Conservation (phyloP, 2,888 invertebrate genomes). For the Dasypolia templi region DNA sequence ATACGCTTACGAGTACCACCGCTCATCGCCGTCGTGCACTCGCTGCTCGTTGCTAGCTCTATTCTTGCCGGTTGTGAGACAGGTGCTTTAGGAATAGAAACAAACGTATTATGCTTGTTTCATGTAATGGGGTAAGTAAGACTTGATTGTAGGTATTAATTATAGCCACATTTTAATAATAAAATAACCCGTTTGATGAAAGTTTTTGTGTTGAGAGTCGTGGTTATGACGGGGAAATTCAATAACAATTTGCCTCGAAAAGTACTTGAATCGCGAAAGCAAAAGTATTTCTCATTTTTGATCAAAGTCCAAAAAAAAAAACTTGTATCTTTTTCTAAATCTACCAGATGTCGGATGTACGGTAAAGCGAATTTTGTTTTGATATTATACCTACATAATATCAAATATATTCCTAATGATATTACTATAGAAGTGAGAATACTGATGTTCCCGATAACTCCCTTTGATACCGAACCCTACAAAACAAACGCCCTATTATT, state of each 20-base stretch:
- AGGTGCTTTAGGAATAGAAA: conserved; percentile 13
- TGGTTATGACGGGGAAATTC: neutral
- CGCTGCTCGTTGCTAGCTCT: neutral
- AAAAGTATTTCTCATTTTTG: neutral
- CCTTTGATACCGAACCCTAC: conserved; percentile 62
- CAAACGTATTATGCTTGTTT: conserved; percentile 24
- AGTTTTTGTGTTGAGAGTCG: neutral
- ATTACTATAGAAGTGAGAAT: conserved; percentile 38
- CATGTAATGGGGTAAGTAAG: conserved; percentile 3
- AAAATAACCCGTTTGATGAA: neutral
- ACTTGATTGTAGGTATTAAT: conserved; percentile 20
- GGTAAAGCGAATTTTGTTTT: neutral
- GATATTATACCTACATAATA: no score
- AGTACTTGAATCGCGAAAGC: neutral
- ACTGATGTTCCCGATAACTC: conserved; percentile 51
- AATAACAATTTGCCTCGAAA: neutral
- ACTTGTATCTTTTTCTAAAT: neutral
- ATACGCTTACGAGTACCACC: neutral
- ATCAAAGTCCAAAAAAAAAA: no score
- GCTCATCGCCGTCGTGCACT: neutral
- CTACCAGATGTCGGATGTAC: neutral
- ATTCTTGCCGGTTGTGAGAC: neutral
- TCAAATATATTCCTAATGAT: no score
- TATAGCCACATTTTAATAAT: conserved; percentile 1
- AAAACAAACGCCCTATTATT: conserved; percentile 79